Conservation (phyloP, 2,797 vertebrate species). For the Sitta carolinensis region DNA sequence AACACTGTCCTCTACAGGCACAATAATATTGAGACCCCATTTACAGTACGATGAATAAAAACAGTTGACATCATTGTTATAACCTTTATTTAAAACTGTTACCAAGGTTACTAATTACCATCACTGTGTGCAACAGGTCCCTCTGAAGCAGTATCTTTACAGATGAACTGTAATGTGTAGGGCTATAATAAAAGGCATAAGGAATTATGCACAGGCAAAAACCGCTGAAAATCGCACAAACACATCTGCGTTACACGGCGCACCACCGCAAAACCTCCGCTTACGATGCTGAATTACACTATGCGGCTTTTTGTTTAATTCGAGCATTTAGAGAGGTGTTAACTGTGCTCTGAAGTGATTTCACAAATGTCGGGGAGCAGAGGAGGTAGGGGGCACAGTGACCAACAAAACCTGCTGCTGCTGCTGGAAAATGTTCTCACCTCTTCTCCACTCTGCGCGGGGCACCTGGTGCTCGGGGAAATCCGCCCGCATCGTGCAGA, state of each 20-base stretch:
- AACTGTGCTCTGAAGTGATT: background rate
- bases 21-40: slow-evolving; percentile 49
- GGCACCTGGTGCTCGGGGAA: background rate
- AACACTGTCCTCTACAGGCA: slow-evolving; percentile 44
- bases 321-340: background rate
- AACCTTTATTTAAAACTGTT: slow-evolving; percentile 95
- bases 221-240: slow-evolving; percentile 59
- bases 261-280: background rate
- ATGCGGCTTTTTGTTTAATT: slow-evolving; percentile 12
- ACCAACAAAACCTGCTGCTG: background rate
- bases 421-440: background rate
- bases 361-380: background rate
- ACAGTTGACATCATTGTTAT: slow-evolving; percentile 84
- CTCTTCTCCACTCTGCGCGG: background rate
- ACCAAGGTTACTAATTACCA: slow-evolving; percentile 98
- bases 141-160: slow-evolving; percentile 87
- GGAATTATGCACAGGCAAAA: slow-evolving; percentile 69
- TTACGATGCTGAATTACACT: background rate
- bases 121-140: slow-evolving; percentile 92
- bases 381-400: background rate
- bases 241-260: background rate
- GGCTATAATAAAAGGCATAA: slow-evolving; percentile 75
- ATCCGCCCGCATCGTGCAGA: background rate
- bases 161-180: slow-evolving; percentile 77
- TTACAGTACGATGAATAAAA: slow-evolving; percentile 76